Evolutionary conservation across 2,888 invertebrate genomes (phyloP), one percentile per base, ranked within the genome.

Genomic region (Zaprionus obscuricornis): DNA sequence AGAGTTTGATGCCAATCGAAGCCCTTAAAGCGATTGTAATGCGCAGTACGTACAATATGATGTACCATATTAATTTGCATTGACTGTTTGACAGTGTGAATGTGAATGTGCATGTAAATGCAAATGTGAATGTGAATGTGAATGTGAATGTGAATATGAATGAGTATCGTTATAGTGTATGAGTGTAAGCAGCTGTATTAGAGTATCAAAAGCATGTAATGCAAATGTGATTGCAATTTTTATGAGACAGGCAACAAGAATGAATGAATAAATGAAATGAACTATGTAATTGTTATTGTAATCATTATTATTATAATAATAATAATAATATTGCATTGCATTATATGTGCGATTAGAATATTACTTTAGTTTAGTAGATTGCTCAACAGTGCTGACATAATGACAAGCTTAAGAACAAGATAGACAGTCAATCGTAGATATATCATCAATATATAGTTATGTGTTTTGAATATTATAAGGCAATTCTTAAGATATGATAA

Each of bases 171-270:
- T n/a, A n/a, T n/a, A n/a, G n/a, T n/a, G n/a, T n/a, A n/a, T n/a
- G n/a, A n/a, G n/a, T n/a, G n/a, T n/a, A n/a, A n/a, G n/a, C n/a
- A n/a, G 24, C 8, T 24, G 24, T n/a, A n/a, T n/a, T n/a, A n/a
- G 47, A 55, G 31, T 55, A 50, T 60, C 16, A 62, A 66, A 66
- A 62, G 54, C 77, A 73, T 66, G 84, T 62, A 75, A 76, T 81
- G 77, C 60, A 73, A 77, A 83, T 83, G 77, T 74, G 74, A 66
- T 72, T 75, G 73, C 59, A 33, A 79, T 64, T 60, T 78, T 75
- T 65, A 79, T 83, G 72, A 62, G 66, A 10, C 54, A 55, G 39
- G n/a, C 58, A 52, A 54, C 60, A 31, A 33, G 62, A 27, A n/a
- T n/a, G n/a, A n/a, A n/a, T n/a, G n/a, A n/a, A n/a, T n/a, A n/a